These are phyloP conservation scores for Tinea pellionella DNA, from an alignment of 2,888 invertebrate genomes.

Conservation along the genomic window DNA sequence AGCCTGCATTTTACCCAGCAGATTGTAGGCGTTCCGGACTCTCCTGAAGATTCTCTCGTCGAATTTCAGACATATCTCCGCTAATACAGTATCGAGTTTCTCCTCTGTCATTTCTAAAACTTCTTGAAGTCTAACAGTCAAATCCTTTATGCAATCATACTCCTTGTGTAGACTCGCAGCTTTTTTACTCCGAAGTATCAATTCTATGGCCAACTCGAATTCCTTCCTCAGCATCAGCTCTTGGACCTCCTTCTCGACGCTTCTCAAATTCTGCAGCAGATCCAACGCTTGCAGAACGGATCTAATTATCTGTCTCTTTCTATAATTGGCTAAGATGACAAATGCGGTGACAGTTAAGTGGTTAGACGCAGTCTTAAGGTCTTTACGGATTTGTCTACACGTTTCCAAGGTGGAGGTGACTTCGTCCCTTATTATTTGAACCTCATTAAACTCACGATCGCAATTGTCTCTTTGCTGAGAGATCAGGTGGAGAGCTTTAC, in stretches of 20 bases:
- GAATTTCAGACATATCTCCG: conserved; percentile 80
- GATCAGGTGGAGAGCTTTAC: conserved; percentile 92
- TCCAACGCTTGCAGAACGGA: conserved; percentile 82
- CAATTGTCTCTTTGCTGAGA: conserved; percentile 91
- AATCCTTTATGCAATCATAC: conserved; percentile 90
- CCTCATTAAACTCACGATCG: conserved; percentile 84
- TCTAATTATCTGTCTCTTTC: conserved; percentile 86
- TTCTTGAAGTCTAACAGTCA: conserved; percentile 88
- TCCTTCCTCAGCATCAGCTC: conserved; percentile 85
- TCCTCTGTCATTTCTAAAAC: conserved; percentile 92
- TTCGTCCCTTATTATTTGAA: conserved; percentile 77
- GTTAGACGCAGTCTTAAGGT: conserved; percentile 80
- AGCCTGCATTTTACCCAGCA: conserved; percentile 91
- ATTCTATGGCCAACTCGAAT: conserved; percentile 90
- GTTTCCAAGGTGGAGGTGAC: conserved; percentile 76
- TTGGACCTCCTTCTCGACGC: conserved; percentile 86
- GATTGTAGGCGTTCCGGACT: conserved; percentile 86
- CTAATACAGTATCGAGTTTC: conserved; percentile 87
- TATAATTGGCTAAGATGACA: conserved; percentile 90
- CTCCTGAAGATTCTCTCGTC: conserved; percentile 84
- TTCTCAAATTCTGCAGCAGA: conserved; percentile 66
- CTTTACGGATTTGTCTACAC: conserved; percentile 77
- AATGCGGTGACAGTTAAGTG: conserved; percentile 88
- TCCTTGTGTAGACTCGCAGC: conserved; percentile 87
- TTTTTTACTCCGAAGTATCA: conserved; percentile 88